Percentiles rank a stretch among this genome's conserved stretches.
These are phyloP conservation scores for Spialia ferax DNA, from an alignment of 2,888 invertebrate species.

Conservation along the genomic window DNA sequence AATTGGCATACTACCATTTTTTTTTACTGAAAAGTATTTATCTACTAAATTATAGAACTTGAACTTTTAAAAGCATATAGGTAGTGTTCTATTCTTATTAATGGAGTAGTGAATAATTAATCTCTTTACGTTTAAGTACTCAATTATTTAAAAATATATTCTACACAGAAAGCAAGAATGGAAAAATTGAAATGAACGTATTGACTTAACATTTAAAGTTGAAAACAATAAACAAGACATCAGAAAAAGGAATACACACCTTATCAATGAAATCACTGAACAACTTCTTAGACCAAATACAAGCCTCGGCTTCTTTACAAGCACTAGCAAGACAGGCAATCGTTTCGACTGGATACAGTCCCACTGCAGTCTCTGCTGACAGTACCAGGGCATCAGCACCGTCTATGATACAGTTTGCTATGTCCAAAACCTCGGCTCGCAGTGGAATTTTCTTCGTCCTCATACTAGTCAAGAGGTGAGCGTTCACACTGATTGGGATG, in stretches of 20 bases:
- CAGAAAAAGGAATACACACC: slow-evolving; percentile 46
- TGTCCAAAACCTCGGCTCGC: slow-evolving; percentile 89
- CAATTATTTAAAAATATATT: too few relatives aligned
- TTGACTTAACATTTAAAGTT: too few relatives aligned
- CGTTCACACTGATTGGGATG: slow-evolving; percentile 66
- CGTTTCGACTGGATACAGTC: slow-evolving; percentile 85
- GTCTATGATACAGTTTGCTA: slow-evolving; percentile 91
- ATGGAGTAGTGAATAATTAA: too few relatives aligned
- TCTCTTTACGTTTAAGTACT: too few relatives aligned
- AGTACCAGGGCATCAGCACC: slow-evolving; percentile 90
- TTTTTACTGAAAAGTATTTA: neutral
- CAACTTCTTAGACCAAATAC: slow-evolving; percentile 84
- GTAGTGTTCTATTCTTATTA: too few relatives aligned
- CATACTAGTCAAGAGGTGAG: slow-evolving; percentile 73
- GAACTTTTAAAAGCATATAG: too few relatives aligned
- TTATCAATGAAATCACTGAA: slow-evolving; percentile 75
- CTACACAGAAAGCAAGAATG: too few relatives aligned
- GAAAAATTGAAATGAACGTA: too few relatives aligned
- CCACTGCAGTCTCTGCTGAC: slow-evolving; percentile 90
- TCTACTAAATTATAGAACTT: too few relatives aligned
- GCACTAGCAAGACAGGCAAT: slow-evolving; percentile 76
- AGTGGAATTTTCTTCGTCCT: slow-evolving; percentile 63
- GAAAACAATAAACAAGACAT: too few relatives aligned
- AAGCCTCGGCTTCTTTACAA: slow-evolving; percentile 90
- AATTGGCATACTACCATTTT: neutral